phyloP scores from a whole-genome alignment of 2,113 vertebrate species.

The Rhizomys pruinosus region DNA sequence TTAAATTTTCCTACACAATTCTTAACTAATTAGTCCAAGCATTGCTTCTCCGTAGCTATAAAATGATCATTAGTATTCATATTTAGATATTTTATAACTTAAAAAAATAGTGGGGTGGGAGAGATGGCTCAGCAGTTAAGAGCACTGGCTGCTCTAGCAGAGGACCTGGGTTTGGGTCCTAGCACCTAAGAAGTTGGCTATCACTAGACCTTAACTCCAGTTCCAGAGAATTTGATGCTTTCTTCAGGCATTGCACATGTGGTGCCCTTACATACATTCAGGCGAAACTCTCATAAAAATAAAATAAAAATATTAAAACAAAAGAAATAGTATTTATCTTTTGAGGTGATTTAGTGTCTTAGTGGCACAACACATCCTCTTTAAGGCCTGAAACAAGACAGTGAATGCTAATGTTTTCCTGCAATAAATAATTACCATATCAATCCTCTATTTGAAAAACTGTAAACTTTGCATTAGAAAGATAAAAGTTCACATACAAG shows the following conservation, averaged over 20 bases:
- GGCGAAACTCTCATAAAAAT: no score
- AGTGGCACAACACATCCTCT: neutral
- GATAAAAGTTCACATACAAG: slow-evolving; percentile 2
- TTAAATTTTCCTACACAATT: neutral
- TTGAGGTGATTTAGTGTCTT: neutral
- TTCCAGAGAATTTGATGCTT: no score
- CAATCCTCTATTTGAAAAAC: neutral
- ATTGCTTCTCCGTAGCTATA: neutral
- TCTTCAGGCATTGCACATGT: no score
- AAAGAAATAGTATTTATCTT: neutral
- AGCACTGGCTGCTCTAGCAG: no score
- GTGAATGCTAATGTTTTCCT: neutral
- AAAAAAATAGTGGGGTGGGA: neutral
- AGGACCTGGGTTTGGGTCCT: no score
- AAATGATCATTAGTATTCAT: neutral
- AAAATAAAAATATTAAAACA: no score
- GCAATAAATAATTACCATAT: neutral
- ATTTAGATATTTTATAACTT: slow-evolving; percentile 20
- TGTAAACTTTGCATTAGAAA: neutral
- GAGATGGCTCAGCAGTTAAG: no score
- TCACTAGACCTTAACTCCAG: no score
- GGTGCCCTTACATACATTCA: no score
- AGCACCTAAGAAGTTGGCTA: no score
- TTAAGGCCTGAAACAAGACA: neutral
- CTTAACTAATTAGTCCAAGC: neutral